phyloP scores from a whole-genome alignment of 2,113 vertebrate genomes.

The Gasterosteus aculeatus region DNA sequence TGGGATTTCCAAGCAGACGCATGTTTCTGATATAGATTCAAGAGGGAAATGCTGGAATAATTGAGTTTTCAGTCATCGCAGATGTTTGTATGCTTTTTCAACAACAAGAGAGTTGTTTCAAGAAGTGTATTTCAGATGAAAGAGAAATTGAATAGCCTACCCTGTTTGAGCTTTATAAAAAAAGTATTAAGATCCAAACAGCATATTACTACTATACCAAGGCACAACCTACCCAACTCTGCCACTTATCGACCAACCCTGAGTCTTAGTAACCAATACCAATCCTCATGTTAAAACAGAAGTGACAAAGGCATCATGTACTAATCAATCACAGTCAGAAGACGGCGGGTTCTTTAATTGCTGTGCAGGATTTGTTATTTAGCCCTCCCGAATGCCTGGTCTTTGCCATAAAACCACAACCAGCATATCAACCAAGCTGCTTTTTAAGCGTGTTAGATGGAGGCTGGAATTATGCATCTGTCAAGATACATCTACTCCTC shows the following conservation, averaged over 20 bases:
- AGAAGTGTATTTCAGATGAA: slow-evolving; percentile 46
- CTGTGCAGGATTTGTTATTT: neutral
- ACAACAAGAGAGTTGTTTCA: slow-evolving; percentile 38
- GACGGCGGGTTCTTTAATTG: neutral
- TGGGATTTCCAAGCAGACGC: slow-evolving; percentile 55
- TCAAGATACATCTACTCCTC: neutral
- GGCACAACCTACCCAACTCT: neutral
- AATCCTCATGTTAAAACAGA: neutral
- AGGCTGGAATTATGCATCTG: neutral
- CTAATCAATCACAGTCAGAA: neutral
- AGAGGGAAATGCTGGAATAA: slow-evolving; percentile 58
- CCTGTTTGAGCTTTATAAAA: slow-evolving; percentile 9
- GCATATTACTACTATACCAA: neutral
- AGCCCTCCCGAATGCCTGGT: neutral
- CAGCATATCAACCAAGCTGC: slow-evolving; percentile 3
- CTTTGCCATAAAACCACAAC: slow-evolving; percentile 17
- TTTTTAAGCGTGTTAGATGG: neutral
- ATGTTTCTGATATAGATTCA: slow-evolving; percentile 46
- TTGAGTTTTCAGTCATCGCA: slow-evolving; percentile 54
- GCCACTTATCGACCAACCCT: no score
- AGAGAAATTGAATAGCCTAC: slow-evolving; percentile 12
- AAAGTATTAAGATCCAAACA: neutral
- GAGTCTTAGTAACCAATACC: neutral
- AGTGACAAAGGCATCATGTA: neutral
- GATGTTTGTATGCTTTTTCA: slow-evolving; percentile 36